Conservation (phyloP, 2,888 invertebrate genomes). For the Plemyria rubiginata region DNA sequence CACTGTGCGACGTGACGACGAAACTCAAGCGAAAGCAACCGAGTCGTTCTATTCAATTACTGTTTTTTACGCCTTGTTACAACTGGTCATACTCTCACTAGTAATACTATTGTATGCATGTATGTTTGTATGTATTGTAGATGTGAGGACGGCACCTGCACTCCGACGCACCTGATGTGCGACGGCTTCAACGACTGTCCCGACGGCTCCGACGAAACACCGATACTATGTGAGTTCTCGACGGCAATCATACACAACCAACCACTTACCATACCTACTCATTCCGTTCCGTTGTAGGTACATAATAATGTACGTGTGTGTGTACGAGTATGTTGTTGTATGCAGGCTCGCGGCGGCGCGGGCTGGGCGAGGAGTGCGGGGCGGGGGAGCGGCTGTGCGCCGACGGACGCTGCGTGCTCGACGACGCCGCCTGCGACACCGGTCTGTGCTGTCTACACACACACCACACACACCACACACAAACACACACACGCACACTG, state of each 20-base stretch:
- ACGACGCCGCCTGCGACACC: slow-evolving; percentile 48
- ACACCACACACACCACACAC: not conserved
- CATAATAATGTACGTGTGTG: too few relatives aligned
- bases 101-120: too few relatives aligned
- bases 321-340: not conserved
- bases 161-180: slow-evolving; percentile 88
- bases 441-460: too few relatives aligned
- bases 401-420: slow-evolving; percentile 70
- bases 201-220: slow-evolving; percentile 85
- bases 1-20: too few relatives aligned
- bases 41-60: too few relatives aligned
- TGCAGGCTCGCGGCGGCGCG: slow-evolving; percentile 46
- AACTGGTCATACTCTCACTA: too few relatives aligned
- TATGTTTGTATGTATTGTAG: slow-evolving; percentile 38
- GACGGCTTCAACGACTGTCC: slow-evolving; percentile 88
- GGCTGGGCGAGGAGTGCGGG: slow-evolving; percentile 51
- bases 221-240: slow-evolving; percentile 54
- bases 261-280: not conserved
- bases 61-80: too few relatives aligned
- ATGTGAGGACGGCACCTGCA: slow-evolving; percentile 86
- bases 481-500: not conserved
- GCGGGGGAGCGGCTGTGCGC: slow-evolving; percentile 59
- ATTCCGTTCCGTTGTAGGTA: too few relatives aligned
- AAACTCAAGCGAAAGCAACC: too few relatives aligned
- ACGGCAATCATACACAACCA: not conserved